Percentiles rank a stretch among this genome's conserved stretches.
Conservation (phyloP, 1,140 invertebrate genomes). For the Zaprionus davidi region DNA sequence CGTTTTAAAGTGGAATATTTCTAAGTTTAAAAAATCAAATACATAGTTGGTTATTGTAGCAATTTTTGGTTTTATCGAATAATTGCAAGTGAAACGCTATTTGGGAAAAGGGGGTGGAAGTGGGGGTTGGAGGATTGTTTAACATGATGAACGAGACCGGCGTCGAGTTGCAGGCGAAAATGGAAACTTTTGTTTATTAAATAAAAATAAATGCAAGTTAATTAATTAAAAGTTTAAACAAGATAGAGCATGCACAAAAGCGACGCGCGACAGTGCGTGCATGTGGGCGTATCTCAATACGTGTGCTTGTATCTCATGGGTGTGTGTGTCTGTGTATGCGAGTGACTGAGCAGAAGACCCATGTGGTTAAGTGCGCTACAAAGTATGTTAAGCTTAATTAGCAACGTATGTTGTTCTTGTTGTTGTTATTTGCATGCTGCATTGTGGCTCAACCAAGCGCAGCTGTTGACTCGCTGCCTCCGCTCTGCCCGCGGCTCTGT, state of each 20-base stretch:
- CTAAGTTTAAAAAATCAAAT: background rate
- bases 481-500: conserved; percentile 5
- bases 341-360: conserved; percentile 18
- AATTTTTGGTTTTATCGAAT: background rate
- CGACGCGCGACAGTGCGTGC: background rate
- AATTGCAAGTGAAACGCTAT: background rate
- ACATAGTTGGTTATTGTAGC: background rate
- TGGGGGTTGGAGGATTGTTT: background rate
- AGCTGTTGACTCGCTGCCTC: conserved; percentile 25
- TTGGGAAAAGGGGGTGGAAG: background rate
- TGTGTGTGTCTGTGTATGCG: conserved; percentile 3
- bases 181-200: conserved; percentile 77
- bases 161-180: conserved; percentile 24
- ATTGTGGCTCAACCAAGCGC: conserved; percentile 41
- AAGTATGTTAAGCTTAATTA: conserved; percentile 68
- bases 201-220: conserved; percentile 79
- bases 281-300: conserved; percentile 1
- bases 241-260: conserved; percentile 70
- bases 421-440: conserved; percentile 14
- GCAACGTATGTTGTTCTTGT: conserved; percentile 21
- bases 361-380: conserved; percentile 44
- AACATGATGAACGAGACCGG: conserved; percentile 2
- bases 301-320: background rate
- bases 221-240: conserved; percentile 77
- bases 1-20: background rate